Evolutionary conservation across 2,113 vertebrate genomes (phyloP).

Genomic region (Artemisiospiza belli): DNA sequence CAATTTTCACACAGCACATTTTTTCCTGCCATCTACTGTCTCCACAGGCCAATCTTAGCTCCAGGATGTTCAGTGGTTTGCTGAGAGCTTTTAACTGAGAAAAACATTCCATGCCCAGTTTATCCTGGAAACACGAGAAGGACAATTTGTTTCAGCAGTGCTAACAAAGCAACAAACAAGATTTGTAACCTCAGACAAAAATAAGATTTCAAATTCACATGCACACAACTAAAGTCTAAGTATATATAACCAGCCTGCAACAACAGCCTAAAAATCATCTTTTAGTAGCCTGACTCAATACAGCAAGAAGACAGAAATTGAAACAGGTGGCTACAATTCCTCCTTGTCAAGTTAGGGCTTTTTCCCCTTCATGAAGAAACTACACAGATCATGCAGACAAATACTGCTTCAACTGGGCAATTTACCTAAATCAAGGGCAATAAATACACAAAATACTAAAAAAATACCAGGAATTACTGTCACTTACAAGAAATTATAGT

Average conservation of each 20-base stretch:
- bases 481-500: background rate
- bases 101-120: slow-evolving; percentile 82
- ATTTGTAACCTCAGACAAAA: background rate
- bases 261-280: background rate
- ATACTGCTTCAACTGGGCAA: background rate
- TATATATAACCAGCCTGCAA: background rate
- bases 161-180: background rate
- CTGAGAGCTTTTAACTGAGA: slow-evolving; percentile 78
- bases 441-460: background rate
- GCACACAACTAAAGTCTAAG: background rate
- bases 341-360: background rate
- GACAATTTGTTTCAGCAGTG: background rate
- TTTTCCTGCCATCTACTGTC: slow-evolving; percentile 76
- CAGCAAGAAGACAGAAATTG: background rate
- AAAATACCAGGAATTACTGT: background rate
- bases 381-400: background rate
- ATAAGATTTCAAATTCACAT: background rate
- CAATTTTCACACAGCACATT: slow-evolving; percentile 78
- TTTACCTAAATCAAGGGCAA: background rate
- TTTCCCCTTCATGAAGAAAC: background rate
- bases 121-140: slow-evolving; percentile 74
- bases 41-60: slow-evolving; percentile 65
- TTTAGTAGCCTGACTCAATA: background rate
- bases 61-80: slow-evolving; percentile 77
- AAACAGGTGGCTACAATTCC: background rate